Percentiles rank a stretch among this genome's conserved stretches.
Conservation (phyloP, 2,888 invertebrate genomes). For the Ornithoptera priamus region DNA sequence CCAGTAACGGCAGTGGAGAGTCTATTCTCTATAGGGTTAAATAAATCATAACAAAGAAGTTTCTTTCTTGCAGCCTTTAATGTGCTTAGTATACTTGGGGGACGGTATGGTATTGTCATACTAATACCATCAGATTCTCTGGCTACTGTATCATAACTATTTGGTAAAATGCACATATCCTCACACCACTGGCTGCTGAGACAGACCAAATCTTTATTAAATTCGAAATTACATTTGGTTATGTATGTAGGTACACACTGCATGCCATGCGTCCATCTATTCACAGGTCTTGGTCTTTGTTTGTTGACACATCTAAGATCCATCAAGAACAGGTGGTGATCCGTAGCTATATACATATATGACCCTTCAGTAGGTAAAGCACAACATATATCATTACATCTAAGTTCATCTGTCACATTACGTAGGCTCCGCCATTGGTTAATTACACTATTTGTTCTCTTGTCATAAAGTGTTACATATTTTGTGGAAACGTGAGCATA, state of each 20-base stretch:
- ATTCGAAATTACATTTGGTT: slow-evolving; percentile 55
- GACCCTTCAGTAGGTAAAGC: slow-evolving; percentile 53
- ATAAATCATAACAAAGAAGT: slow-evolving; percentile 54
- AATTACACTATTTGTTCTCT: slow-evolving; percentile 52
- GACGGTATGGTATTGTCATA: slow-evolving; percentile 60
- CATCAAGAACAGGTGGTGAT: slow-evolving; percentile 63
- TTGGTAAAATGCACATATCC: slow-evolving; percentile 64
- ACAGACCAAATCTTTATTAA: slow-evolving; percentile 59
- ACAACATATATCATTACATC: slow-evolving; percentile 58
- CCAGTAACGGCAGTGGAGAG: slow-evolving; percentile 59
- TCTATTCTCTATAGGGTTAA: slow-evolving; percentile 56
- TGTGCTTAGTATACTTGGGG: slow-evolving; percentile 56
- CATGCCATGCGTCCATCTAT: slow-evolving; percentile 81
- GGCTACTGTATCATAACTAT: slow-evolving; percentile 48
- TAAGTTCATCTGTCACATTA: slow-evolving; percentile 49
- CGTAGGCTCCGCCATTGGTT: slow-evolving; percentile 50
- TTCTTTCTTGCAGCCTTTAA: slow-evolving; percentile 53
- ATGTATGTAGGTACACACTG: slow-evolving; percentile 71
- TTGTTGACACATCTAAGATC: slow-evolving; percentile 55
- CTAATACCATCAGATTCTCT: slow-evolving; percentile 44
- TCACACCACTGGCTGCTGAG: slow-evolving; percentile 70
- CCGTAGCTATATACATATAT: slow-evolving; percentile 58
- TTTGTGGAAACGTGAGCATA: slow-evolving; percentile 56
- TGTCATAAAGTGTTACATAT: slow-evolving; percentile 64
- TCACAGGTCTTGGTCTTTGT: slow-evolving; percentile 53